Percentiles rank a stretch among this genome's conserved stretches.
These are phyloP conservation scores for Emmelina monodactyla DNA, from an alignment of 2,888 invertebrate species.

Conservation along the genomic window DNA sequence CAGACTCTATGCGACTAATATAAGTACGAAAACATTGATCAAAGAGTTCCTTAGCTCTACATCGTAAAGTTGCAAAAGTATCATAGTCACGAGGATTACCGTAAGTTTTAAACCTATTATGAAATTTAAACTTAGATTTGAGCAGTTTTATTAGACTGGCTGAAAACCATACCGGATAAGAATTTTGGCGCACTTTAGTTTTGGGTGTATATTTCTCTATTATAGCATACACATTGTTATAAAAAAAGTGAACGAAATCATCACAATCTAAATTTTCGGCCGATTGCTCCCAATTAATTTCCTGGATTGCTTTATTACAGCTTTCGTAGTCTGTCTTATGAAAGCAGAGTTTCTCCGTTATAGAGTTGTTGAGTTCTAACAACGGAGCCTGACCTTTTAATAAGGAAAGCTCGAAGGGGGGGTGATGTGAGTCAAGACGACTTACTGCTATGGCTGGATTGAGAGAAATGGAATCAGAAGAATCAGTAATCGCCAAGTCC, in stretches of 20 bases:
- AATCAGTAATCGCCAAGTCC: no score
- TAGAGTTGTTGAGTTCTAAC: not conserved
- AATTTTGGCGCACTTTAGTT: not conserved
- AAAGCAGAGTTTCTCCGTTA: not conserved
- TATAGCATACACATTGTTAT: not conserved
- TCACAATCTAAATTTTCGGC: not conserved
- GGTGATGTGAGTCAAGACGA: not conserved
- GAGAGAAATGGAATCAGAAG: no score
- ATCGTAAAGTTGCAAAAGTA: no score
- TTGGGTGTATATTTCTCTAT: constrained; percentile 1
- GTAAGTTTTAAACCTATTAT: no score
- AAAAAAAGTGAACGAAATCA: not conserved
- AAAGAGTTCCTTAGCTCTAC: no score
- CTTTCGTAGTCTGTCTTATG: not conserved
- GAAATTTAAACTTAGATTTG: no score
- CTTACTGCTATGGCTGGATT: not conserved
- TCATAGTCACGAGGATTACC: no score
- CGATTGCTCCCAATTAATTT: not conserved
- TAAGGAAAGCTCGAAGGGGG: not conserved
- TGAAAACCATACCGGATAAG: constrained; percentile 1
- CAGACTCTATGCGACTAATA: no score
- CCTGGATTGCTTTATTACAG: not conserved
- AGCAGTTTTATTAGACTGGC: no score
- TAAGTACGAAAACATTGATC: no score
- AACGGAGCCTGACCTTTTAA: not conserved